A percentile compares a stretch with the other conserved stretches of the same genome.
phyloP scores from a whole-genome alignment of 1,140 invertebrate species.

The Zophobas atratus region DNA sequence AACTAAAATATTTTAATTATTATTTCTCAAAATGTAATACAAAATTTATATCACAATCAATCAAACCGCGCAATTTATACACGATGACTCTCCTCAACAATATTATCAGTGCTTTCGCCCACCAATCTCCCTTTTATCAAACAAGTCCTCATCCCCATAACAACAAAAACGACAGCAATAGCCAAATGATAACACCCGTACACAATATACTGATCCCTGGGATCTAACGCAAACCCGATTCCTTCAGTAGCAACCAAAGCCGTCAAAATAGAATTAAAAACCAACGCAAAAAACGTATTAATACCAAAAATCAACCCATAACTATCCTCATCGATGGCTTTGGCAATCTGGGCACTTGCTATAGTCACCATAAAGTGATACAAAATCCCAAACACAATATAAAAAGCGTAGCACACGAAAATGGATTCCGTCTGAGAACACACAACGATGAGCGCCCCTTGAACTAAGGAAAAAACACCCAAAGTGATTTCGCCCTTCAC shows the following conservation, averaged over 20 bases:
- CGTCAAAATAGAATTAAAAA: conserved; percentile 85
- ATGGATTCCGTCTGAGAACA: conserved; percentile 76
- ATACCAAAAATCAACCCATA: conserved; percentile 93
- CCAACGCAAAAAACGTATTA: conserved; percentile 88
- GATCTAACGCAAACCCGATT: conserved; percentile 66
- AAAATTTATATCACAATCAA: background rate
- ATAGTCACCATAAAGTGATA: conserved; percentile 90
- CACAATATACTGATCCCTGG: conserved; percentile 74
- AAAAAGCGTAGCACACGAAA: conserved; percentile 81
- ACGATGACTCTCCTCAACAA: background rate
- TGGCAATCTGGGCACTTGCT: conserved; percentile 89
- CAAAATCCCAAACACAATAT: conserved; percentile 83
- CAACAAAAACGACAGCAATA: conserved; percentile 70
- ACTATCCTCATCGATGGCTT: conserved; percentile 83
- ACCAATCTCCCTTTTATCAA: background rate
- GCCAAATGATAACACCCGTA: conserved; percentile 75
- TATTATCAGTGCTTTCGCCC: conserved; percentile 9
- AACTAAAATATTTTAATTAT: background rate
- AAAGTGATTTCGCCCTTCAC: conserved; percentile 64
- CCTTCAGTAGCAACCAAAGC: conserved; percentile 74
- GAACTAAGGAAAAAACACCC: conserved; percentile 71
- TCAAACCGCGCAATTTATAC: background rate
- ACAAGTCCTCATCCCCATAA: conserved; percentile 60
- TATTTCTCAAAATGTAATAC: background rate
- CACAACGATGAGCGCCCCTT: conserved; percentile 78